A percentile compares a stretch with the other conserved stretches of the same genome.
Conservation (phyloP, 2,888 invertebrate species). For the Drosophila longiperda region DNA sequence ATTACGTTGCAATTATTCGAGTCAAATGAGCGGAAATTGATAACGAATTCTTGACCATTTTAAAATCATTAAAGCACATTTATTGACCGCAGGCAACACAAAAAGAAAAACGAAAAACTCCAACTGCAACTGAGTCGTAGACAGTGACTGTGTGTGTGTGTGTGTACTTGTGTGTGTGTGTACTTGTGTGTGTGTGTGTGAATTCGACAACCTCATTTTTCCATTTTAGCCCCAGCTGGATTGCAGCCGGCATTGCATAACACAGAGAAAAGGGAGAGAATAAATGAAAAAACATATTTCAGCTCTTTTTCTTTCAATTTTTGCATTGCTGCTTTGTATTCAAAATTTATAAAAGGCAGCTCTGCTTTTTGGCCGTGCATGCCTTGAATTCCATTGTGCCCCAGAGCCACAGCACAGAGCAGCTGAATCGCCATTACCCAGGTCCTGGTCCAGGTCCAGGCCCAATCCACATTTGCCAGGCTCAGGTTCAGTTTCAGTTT, state of each 20-base stretch:
- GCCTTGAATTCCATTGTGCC: conserved; percentile 67
- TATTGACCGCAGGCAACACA: conserved; percentile 42
- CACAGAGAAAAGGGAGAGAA: neutral
- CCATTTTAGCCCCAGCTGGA: conserved; percentile 17
- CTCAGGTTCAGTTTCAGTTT: neutral
- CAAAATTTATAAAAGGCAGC: conserved; percentile 65
- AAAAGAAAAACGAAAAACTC: neutral
- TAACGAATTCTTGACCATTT: conserved; percentile 58
- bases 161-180: neutral
- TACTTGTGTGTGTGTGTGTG: conserved; percentile 3
- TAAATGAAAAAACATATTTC: conserved; percentile 13
- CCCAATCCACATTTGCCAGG: neutral
- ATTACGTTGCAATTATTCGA: conserved; percentile 52
- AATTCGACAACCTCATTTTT: conserved; percentile 8
- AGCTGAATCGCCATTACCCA: conserved; percentile 55
- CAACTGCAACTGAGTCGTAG: neutral
- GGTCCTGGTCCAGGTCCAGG: neutral
- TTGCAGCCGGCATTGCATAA: conserved; percentile 57
- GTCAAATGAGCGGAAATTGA: conserved; percentile 45
- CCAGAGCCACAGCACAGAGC: conserved; percentile 12
- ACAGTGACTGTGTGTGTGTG: neutral
- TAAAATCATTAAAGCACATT: conserved; percentile 71
- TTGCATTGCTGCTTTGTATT: conserved; percentile 68
- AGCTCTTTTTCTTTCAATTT: conserved; percentile 42
- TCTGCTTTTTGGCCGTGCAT: conserved; percentile 47